phyloP scores from a whole-genome alignment of 2,113 vertebrate species.

The Pelodiscus sinensis region DNA sequence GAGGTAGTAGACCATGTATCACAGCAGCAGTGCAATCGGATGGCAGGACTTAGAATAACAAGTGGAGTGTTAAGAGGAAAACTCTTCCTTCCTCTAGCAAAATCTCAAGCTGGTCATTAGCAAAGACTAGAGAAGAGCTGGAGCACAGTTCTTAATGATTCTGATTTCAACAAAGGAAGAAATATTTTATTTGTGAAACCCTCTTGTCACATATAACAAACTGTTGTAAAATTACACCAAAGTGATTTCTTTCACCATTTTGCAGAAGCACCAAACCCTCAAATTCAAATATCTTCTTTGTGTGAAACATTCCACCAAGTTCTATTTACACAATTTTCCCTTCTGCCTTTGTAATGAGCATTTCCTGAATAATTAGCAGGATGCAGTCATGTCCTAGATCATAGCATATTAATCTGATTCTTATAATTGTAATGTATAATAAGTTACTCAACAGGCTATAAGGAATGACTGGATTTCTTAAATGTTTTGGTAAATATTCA shows the following conservation, averaged over 20 bases:
- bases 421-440: background rate
- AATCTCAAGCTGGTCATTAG: accelerated
- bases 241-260: background rate
- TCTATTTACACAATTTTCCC: background rate
- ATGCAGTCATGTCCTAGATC: background rate
- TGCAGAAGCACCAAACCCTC: background rate
- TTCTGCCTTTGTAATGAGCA: background rate
- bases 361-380: background rate
- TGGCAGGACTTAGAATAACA: background rate
- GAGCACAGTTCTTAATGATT: background rate
- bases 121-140: background rate
- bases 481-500: background rate
- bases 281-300: background rate
- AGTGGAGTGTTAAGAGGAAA: background rate
- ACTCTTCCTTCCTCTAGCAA: background rate
- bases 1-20: background rate
- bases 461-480: background rate
- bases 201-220: background rate
- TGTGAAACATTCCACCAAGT: background rate
- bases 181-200: background rate
- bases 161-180: background rate
- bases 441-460: background rate
- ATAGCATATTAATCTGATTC: background rate
- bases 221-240: background rate
- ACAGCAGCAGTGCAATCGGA: background rate